Conservation (phyloP, 2,888 invertebrate species). For the Eupelmus urozonus region DNA sequence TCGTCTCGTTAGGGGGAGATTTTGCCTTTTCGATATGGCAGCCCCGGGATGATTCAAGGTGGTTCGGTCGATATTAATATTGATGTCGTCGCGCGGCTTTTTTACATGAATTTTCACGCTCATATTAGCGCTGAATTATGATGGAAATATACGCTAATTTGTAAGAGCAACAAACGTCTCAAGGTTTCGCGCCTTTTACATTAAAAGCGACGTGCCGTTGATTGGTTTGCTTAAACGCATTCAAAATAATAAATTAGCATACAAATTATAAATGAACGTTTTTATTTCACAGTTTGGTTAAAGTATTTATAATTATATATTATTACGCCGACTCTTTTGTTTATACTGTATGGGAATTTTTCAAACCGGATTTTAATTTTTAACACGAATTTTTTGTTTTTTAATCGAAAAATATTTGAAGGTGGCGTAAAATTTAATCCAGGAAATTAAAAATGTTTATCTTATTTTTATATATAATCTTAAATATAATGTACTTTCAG, state of each 20-base stretch:
- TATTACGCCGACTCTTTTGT: too few relatives aligned
- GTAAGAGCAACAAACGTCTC: constrained; percentile 35
- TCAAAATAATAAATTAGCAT: constrained; percentile 5
- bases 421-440: too few relatives aligned
- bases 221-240: constrained; percentile 20
- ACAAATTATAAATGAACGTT: background rate
- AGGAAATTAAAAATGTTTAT: too few relatives aligned
- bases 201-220: background rate
- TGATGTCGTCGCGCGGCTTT: constrained; percentile 39
- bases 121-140: constrained; percentile 50
- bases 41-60: constrained; percentile 47
- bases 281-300: constrained; percentile 19
- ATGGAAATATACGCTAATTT: constrained; percentile 38
- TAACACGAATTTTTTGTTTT: too few relatives aligned
- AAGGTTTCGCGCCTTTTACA: constrained; percentile 46
- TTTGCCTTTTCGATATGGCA: constrained; percentile 12
- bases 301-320: constrained; percentile 9
- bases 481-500: too few relatives aligned
- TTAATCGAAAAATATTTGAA: too few relatives aligned
- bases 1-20: background rate
- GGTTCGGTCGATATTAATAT: constrained; percentile 53
- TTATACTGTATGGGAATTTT: too few relatives aligned
- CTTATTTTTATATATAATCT: too few relatives aligned
- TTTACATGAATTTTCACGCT: constrained; percentile 50
- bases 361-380: too few relatives aligned